A percentile compares a stretch with the other conserved stretches of the same genome.
These are phyloP conservation scores for Drosophila helvetica DNA, from an alignment of 2,888 invertebrate genomes.

Conservation along the genomic window DNA sequence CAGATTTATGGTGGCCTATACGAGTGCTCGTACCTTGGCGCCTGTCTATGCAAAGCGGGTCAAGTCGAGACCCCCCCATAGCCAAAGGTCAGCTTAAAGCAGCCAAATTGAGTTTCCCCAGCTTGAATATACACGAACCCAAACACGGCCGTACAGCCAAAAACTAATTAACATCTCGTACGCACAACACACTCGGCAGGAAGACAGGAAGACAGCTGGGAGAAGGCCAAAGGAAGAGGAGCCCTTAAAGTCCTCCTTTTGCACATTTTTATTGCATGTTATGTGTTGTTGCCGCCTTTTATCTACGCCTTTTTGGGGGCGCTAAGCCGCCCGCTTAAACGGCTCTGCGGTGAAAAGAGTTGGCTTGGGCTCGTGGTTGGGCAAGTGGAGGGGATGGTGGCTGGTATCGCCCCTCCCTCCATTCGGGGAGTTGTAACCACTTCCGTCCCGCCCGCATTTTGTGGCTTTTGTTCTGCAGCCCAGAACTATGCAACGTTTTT, in stretches of 20 bases:
- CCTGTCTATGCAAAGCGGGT: slow-evolving; percentile 61
- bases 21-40: slow-evolving; percentile 55
- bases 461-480: slow-evolving; percentile 52
- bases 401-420: slow-evolving; percentile 33
- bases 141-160: slow-evolving; percentile 18
- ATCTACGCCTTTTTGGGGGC: slow-evolving; percentile 52
- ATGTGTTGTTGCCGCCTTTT: slow-evolving; percentile 49
- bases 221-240: slow-evolving; percentile 8
- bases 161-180: slow-evolving; percentile 68
- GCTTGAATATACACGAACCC: slow-evolving; percentile 11
- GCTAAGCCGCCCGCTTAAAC: slow-evolving; percentile 56
- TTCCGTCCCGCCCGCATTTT: slow-evolving; percentile 70
- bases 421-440: slow-evolving; percentile 54
- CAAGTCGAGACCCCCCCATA: slow-evolving; percentile 54
- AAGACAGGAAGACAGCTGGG: slow-evolving; percentile 3
- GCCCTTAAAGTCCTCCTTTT: slow-evolving; percentile 42
- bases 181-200: slow-evolving; percentile 17
- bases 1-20: slow-evolving; percentile 59
- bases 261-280: slow-evolving; percentile 72
- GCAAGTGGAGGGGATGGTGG: slow-evolving; percentile 16
- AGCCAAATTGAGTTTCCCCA: slow-evolving; percentile 33
- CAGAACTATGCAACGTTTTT: slow-evolving; percentile 65
- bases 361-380: not conserved
- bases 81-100: slow-evolving; percentile 62
- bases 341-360: slow-evolving; percentile 28